Evolutionary conservation across 2,797 vertebrate genomes (phyloP), one percentile per base, ranked within the genome.

Genomic region (Vireo griseus): DNA sequence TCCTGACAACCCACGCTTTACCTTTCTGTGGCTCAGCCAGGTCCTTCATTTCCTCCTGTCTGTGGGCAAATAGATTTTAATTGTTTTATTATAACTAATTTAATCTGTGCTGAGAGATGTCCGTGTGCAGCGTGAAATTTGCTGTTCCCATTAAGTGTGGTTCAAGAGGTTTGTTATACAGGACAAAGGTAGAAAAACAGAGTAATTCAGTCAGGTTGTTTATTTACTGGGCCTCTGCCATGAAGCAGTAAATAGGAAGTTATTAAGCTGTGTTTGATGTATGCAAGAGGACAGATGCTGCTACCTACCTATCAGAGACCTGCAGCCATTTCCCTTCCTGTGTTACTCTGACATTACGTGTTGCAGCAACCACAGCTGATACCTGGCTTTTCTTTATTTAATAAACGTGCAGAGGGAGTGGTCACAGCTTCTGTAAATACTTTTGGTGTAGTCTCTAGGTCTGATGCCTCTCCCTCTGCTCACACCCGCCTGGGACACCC

Each of bases 201-300:
- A 97, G 96, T 96, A n/a, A 74, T 88, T 88, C 84, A 69, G 79
- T 42, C 65, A 28, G 75, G 88, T 88, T 67, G 79, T 62, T 88
- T 87, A 92, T 92, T 95, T 94, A 67, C 91, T 78, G 80, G 73
- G 40, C 35, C 37, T 83, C 97, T 98, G 97, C 98, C 96, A 84
- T 92, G 96, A 93, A 97, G 97, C 97, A 97, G 97, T 97, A 97
- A 98, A 98, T 96, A 98, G 97, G 97, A 97, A 98, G 98, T 98
- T 98, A 98, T 98, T 98, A 98, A 97, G 48, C 97, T 84, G 86
- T 97, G 97, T 98, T 98, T 98, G 98, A 97, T 97, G 90, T 95
- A 97, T 95, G 97, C 97, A 97, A 96, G 97, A 97, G 97, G 98
- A 98, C 98, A 98, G 98, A 98, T 98, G 98, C 97, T 98, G 96